Evolutionary conservation across 2,797 vertebrate genomes (phyloP), one percentile per base, ranked within the genome.

Genomic region (Sciurus vulgaris): DNA sequence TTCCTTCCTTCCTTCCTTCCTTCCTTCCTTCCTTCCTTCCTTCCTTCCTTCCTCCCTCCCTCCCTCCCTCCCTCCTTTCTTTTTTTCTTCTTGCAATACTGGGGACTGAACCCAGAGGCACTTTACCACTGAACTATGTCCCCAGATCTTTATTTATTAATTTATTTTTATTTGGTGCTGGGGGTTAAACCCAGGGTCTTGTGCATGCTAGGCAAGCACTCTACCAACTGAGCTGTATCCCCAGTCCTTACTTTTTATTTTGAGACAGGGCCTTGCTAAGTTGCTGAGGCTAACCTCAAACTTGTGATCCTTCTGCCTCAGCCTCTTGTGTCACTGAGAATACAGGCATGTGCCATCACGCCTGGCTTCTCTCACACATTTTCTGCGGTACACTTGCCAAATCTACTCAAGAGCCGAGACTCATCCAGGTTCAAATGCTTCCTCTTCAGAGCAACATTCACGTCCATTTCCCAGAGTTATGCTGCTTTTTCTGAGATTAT

Each of bases 381-480:
- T 86, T 92, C 93, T 89, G 74, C 54, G 10, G 59, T 73, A 59
- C 74, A 67, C 47, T 74, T 49, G 47, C 89, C 94, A 73, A 61
- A 86, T 82, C 82, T 47, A 11, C 77, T 82, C 11, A 7, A 69
- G 63, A 44, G 54, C 74, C 30, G 38, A 74, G 96, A 18, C 51
- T 86, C 28, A 9, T 67, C 83, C 47, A n/a, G n/a, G 24, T 95
- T 93, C 33, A 24, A 61, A 6, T 49, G 51, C 44, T 35, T 69
- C 72, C 74, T 47, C 85, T 77, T 51, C 51, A 69, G 82, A 83
- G 56, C 56, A 73, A 28, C 5, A 5, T 82, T 89, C 70, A 69
- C 14, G 18, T 78, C 30, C 7, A 15, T 79, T 73, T 65, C 44
- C 69, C 17, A 12, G 30, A 26, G 22, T 33, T 35, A 6, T 11